These are phyloP conservation scores for Maccullochella peelii DNA, from an alignment of 2,113 vertebrate species.

Conservation along the genomic window DNA sequence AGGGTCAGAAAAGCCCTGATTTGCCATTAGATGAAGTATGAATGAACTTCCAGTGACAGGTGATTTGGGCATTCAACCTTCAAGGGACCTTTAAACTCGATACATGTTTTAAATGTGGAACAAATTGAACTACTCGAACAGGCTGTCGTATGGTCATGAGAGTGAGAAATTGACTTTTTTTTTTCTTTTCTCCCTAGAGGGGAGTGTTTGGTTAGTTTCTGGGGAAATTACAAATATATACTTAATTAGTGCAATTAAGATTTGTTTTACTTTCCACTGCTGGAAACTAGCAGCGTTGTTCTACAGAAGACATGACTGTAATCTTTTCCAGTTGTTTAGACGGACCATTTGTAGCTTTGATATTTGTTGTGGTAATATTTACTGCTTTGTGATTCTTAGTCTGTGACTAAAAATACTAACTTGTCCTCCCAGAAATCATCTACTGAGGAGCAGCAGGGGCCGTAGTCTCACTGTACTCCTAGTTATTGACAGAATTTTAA, in stretches of 20 bases:
- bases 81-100: conserved; percentile 41
- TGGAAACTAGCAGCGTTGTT: neutral
- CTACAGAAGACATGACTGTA: neutral
- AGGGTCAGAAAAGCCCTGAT: conserved; percentile 42
- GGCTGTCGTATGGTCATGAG: conserved; percentile 35
- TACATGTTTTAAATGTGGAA: conserved; percentile 42
- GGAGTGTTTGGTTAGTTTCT: conserved; percentile 12
- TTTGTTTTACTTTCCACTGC: conserved; percentile 21
- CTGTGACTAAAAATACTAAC: neutral
- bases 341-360: neutral
- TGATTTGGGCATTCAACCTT: conserved; percentile 52
- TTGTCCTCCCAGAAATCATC: neutral
- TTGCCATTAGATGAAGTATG: conserved; percentile 42
- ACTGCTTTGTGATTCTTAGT: neutral
- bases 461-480: neutral
- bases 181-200: conserved; percentile 17
- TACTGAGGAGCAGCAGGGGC: neutral
- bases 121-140: conserved; percentile 41
- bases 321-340: conserved; percentile 11
- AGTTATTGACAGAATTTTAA: neutral
- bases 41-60: conserved; percentile 36
- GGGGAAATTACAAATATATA: conserved; percentile 26
- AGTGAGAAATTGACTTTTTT: conserved; percentile 34
- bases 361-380: neutral
- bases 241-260: conserved; percentile 28